phyloP scores from a whole-genome alignment of 2,797 vertebrate species.

The Sebastes kiyomatsui region DNA sequence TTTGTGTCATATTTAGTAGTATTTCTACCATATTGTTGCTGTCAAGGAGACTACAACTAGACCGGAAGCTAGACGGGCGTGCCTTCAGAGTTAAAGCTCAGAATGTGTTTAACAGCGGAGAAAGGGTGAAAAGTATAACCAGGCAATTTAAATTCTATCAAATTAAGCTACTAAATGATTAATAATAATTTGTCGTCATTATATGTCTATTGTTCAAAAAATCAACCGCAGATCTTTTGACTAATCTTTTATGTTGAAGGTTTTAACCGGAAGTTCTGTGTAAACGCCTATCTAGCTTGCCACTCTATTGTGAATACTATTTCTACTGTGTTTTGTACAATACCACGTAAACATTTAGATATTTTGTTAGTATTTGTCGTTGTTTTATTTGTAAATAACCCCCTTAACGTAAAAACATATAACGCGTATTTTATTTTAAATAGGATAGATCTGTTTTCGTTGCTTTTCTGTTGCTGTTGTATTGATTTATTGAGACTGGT shows the following conservation, averaged over 20 bases:
- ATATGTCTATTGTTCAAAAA: background rate
- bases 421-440: background rate
- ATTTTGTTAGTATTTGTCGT: rapidly evolving
- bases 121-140: background rate
- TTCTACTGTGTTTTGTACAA: background rate
- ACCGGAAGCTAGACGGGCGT: slow-evolving; percentile 36
- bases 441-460: background rate
- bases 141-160: background rate
- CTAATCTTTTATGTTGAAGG: slow-evolving; percentile 35
- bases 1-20: background rate
- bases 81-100: background rate
- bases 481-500: slow-evolving; percentile 5
- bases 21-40: slow-evolving; percentile 60
- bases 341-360: rapidly evolving
- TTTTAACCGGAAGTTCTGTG: slow-evolving; percentile 19
- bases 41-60: background rate
- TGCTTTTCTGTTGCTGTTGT: background rate
- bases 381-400: rapidly evolving
- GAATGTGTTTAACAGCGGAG: rapidly evolving
- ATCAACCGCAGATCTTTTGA: rapidly evolving
- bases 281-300: background rate
- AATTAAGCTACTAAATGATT: background rate
- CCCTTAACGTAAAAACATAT: rapidly evolving
- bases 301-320: background rate
- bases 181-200: background rate